Base-by-base conservation (phyloP, 2,888 invertebrate species). In the Trimorus sp. region DNA sequence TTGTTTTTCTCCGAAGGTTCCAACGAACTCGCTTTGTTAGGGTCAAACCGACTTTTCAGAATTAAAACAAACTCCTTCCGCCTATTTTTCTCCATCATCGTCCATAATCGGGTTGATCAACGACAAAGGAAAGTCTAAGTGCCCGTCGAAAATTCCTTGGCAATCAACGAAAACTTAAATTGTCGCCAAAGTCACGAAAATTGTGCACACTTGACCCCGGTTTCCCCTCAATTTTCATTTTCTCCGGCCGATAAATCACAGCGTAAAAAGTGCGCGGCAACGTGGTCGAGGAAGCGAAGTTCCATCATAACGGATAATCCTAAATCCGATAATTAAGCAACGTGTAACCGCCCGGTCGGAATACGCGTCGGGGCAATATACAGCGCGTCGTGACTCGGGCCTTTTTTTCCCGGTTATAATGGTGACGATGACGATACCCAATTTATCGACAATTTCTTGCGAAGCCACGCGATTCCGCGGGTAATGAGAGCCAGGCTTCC, bases 401-500 rank as follows among this genome's bases (percentile, higher is more conserved):
- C 26, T 79, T 63, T 75, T 69, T 69, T 58, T 79, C n/a, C 26
- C 4, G 69, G 58, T 79, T 74, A 69, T 15, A 70, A 75, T 15
- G 59, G 69, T 70, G 60, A 73, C 59, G 79, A 73, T 49, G 79
- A 73, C 66, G 63, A 66, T 79, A 71, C 79, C 66, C 60, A 71
- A 73, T 66, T 71, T 71, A 78, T 71, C 66, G 79, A 65, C 70
- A 65, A 74, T 79, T 75, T 70, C 75, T 75, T 42, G 70, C 53
- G 45, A 63, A 53, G 59, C 59, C 60, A 45, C 71, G 68, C 77
- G 82, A 70, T 68, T 75, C 70, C 36, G 12, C 12, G n/a, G 16
- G 49, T 82, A 82, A 82, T 71, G 79, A 82, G 82, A 63, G 37
- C 38, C 42, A 12, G 42, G 78, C 79, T 82, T 82, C 82, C 82